These are phyloP conservation scores for Drosophila bocqueti DNA, from an alignment of 1,140 invertebrate genomes.

Conservation along the genomic window DNA sequence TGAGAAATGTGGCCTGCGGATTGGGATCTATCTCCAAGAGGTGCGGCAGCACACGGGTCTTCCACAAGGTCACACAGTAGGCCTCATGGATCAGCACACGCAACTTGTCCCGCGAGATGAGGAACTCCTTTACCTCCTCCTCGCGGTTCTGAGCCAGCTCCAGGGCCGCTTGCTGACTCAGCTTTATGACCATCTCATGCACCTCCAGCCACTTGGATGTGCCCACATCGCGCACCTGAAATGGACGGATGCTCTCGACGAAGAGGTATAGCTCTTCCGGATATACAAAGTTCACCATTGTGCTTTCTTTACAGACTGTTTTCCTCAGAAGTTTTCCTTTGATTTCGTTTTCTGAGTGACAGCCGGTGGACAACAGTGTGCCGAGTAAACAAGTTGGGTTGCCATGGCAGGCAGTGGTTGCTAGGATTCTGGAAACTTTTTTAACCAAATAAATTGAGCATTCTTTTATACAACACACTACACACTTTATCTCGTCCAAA, in stretches of 20 bases:
- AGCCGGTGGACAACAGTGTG: not conserved
- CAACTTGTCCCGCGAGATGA: constrained; percentile 86
- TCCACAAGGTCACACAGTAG: constrained; percentile 92
- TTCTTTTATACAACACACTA: constrained; percentile 3
- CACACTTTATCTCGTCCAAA: constrained; percentile 20
- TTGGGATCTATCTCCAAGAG: constrained; percentile 88
- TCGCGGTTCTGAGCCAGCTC: constrained; percentile 89
- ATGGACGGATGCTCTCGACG: constrained; percentile 77
- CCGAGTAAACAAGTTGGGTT: constrained; percentile 41
- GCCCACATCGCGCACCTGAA: constrained; percentile 76
- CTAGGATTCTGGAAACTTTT: constrained; percentile 32
- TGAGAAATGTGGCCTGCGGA: constrained; percentile 89
- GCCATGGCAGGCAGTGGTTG: constrained; percentile 51
- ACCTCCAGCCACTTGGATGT: constrained; percentile 89
- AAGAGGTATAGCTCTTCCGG: constrained; percentile 80
- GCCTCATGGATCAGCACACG: constrained; percentile 90
- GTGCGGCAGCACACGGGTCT: constrained; percentile 89
- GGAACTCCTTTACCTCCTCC: constrained; percentile 90
- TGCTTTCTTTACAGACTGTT: not conserved
- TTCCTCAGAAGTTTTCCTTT: not conserved
- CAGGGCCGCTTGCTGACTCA: constrained; percentile 92
- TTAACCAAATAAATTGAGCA: not conserved
- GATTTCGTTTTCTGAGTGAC: not conserved
- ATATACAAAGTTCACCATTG: constrained; percentile 77
- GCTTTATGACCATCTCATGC: constrained; percentile 90